These are phyloP conservation scores for Trichogramma dendrolimi DNA, from an alignment of 2,888 invertebrate species.

Conservation along the genomic window DNA sequence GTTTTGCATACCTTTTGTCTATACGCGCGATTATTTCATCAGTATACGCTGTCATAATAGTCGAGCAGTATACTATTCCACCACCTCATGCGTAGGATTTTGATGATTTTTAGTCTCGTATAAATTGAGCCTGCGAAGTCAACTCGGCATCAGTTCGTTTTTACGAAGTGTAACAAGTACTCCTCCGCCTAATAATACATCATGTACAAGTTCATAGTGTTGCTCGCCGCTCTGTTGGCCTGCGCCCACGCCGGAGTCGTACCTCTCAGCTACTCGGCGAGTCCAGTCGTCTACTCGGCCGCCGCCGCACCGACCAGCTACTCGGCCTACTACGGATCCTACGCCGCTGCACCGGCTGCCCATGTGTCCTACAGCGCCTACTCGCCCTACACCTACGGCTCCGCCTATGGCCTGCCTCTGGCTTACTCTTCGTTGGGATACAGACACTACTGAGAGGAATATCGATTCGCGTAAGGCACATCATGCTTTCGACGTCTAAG, in stretches of 20 bases:
- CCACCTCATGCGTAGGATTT: too few species aligned
- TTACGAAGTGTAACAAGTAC: not conserved
- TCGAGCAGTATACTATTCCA: too few species aligned
- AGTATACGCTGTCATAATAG: too few species aligned
- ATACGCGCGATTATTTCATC: too few species aligned
- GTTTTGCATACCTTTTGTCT: too few species aligned
- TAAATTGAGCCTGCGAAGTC: not conserved
- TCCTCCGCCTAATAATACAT: not conserved
- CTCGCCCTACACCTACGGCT: not conserved
- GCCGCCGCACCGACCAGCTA: not conserved
- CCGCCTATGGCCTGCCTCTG: not conserved
- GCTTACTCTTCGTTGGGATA: not conserved
- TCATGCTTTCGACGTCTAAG: too few species aligned
- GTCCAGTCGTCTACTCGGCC: not conserved
- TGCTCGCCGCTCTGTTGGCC: slow-evolving; percentile 14
- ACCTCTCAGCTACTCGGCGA: not conserved
- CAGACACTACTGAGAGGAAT: too few species aligned
- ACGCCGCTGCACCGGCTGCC: not conserved
- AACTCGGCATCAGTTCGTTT: slow-evolving; percentile 6
- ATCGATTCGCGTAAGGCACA: too few species aligned
- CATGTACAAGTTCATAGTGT: slow-evolving; percentile 21
- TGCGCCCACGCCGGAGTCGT: slow-evolving; percentile 12
- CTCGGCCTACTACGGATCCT: not conserved
- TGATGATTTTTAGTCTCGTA: too few species aligned
- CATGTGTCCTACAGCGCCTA: too few species aligned